phyloP scores from a whole-genome alignment of 2,113 vertebrate genomes.

The Grammomys dolichurus region DNA sequence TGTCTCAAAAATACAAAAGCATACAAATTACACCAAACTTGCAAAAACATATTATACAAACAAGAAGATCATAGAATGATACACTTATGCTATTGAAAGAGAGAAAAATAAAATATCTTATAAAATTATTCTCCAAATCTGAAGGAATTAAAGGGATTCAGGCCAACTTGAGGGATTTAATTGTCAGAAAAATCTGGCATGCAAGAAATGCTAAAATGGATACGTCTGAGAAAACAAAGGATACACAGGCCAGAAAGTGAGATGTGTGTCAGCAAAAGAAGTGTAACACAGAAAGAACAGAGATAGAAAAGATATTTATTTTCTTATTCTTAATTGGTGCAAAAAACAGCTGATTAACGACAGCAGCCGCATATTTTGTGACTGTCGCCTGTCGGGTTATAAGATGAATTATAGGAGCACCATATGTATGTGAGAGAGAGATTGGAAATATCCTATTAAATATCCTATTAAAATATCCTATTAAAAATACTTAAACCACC shows the following conservation, averaged over 20 bases:
- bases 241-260: not conserved
- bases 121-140: not conserved
- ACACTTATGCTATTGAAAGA: not conserved
- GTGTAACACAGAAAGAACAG: not conserved
- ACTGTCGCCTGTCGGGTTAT: not conserved
- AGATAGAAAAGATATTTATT: not conserved
- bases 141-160: not conserved
- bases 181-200: not conserved
- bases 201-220: not conserved
- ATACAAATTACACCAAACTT: not conserved
- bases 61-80: not conserved
- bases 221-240: not conserved
- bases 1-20: not conserved
- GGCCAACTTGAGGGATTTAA: not conserved
- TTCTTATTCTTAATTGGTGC: not conserved
- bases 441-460: not conserved
- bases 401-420: not conserved
- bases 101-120: not conserved
- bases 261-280: not conserved
- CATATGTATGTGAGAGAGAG: accelerated
- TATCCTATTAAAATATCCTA: not conserved
- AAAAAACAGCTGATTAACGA: not conserved
- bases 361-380: not conserved
- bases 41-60: not conserved
- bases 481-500: not conserved